Evolutionary conservation across 1,140 invertebrate genomes (phyloP).

Genomic region (Charaxes varanes): DNA sequence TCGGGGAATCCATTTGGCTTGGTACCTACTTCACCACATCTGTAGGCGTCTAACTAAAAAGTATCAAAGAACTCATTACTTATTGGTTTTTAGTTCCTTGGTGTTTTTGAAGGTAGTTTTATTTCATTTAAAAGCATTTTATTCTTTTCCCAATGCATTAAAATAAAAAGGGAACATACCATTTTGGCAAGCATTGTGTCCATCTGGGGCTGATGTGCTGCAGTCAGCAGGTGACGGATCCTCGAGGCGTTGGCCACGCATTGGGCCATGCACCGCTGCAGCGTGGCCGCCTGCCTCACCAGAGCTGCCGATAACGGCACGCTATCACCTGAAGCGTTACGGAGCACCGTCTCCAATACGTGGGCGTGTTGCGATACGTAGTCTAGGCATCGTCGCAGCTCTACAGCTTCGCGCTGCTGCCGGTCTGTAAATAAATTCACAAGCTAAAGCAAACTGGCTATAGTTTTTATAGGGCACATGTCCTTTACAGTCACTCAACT

Average conservation of each 20-base stretch:
- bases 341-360: conserved; percentile 53
- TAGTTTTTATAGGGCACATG: too few species aligned
- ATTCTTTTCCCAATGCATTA: too few species aligned
- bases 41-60: too few species aligned
- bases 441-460: too few species aligned
- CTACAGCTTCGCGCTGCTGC: conserved; percentile 50
- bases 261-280: conserved; percentile 65
- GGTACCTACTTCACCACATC: too few species aligned
- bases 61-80: too few species aligned
- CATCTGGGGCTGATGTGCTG: conserved; percentile 60
- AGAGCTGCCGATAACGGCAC: conserved; percentile 48
- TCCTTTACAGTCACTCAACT: too few species aligned
- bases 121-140: too few species aligned
- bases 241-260: conserved; percentile 57
- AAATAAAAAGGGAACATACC: conserved; percentile 52
- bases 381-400: conserved; percentile 56
- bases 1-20: too few species aligned
- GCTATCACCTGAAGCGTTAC: conserved; percentile 30
- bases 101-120: too few species aligned
- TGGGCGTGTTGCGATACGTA: conserved; percentile 61
- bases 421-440: conserved; percentile 34
- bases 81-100: too few species aligned
- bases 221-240: conserved; percentile 49
- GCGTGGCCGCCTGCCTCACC: conserved; percentile 50
- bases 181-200: conserved; percentile 63